phyloP scores from a whole-genome alignment of 2,113 vertebrate genomes.

The Pycnonotus jocosus region DNA sequence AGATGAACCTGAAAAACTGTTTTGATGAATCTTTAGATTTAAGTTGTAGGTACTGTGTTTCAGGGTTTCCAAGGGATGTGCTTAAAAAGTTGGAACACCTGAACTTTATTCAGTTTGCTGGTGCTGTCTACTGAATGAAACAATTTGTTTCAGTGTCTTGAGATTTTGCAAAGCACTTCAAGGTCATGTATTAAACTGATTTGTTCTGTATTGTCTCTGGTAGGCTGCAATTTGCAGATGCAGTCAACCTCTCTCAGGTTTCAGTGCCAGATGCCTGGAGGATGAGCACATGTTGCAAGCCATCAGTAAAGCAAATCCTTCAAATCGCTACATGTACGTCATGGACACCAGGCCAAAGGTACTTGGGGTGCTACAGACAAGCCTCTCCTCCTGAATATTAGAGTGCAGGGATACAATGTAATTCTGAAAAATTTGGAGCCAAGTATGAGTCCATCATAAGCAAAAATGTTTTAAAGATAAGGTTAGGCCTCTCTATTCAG shows the following conservation, averaged over 20 bases:
- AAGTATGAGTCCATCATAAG: background rate
- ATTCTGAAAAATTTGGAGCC: background rate
- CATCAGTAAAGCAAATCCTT: slow-evolving; percentile 93
- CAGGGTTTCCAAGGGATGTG: background rate
- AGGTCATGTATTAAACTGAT: background rate
- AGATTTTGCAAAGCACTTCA: background rate
- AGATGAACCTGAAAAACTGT: background rate
- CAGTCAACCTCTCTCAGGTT: slow-evolving; percentile 96
- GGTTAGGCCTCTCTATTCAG: background rate
- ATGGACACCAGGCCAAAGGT: slow-evolving; percentile 96
- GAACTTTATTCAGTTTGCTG: background rate
- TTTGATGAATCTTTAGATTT: background rate
- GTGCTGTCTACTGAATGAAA: background rate
- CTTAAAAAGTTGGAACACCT: background rate
- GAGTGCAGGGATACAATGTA: background rate
- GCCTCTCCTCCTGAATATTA: background rate
- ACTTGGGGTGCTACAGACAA: background rate
- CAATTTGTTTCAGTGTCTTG: background rate
- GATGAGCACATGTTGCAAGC: slow-evolving; percentile 96
- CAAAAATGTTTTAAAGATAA: background rate
- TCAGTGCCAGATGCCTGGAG: slow-evolving; percentile 95
- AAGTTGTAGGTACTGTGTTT: background rate
- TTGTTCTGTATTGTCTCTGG: background rate
- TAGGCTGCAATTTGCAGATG: slow-evolving; percentile 96
- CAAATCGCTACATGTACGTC: slow-evolving; percentile 89